Conservation (phyloP, 2,797 vertebrate genomes). For the Microctenopoma stevenorrisi region DNA sequence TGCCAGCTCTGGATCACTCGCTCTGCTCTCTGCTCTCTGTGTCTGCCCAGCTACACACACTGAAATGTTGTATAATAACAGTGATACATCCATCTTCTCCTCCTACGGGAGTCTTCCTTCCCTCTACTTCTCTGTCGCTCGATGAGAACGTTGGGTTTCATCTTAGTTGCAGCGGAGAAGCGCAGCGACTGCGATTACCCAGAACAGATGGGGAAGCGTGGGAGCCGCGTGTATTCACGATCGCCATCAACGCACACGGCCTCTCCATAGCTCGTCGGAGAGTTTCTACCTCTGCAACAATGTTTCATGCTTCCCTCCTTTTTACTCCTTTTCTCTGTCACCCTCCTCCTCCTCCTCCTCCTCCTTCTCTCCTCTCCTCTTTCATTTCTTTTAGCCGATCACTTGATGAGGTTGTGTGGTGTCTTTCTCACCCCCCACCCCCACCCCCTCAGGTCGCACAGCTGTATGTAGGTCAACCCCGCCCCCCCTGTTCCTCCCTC, state of each 20-base stretch:
- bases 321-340: constrained; percentile 24
- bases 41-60: not conserved
- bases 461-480: constrained; percentile 82
- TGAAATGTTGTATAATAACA: not conserved
- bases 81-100: constrained; percentile 5
- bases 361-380: constrained; percentile 27
- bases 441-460: constrained; percentile 76
- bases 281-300: too few relatives aligned
- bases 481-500: constrained; percentile 38
- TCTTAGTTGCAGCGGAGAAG: constrained; percentile 51
- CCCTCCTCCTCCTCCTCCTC: constrained; percentile 15
- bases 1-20: constrained; percentile 17
- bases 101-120: not conserved
- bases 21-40: not conserved
- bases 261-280: too few relatives aligned
- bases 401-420: constrained; percentile 70
- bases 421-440: constrained; percentile 51
- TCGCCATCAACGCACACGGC: constrained; percentile 43
- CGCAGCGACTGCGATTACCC: constrained; percentile 53
- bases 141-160: constrained; percentile 36
- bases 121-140: constrained; percentile 8
- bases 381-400: constrained; percentile 55
- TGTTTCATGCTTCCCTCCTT: constrained; percentile 17
- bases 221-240: constrained; percentile 70
- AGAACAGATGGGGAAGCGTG: constrained; percentile 75